Percentiles rank a stretch among this genome's conserved stretches.
These are phyloP conservation scores for Drosophila nigritarsus DNA, from an alignment of 2,888 invertebrate genomes.

Conservation along the genomic window DNA sequence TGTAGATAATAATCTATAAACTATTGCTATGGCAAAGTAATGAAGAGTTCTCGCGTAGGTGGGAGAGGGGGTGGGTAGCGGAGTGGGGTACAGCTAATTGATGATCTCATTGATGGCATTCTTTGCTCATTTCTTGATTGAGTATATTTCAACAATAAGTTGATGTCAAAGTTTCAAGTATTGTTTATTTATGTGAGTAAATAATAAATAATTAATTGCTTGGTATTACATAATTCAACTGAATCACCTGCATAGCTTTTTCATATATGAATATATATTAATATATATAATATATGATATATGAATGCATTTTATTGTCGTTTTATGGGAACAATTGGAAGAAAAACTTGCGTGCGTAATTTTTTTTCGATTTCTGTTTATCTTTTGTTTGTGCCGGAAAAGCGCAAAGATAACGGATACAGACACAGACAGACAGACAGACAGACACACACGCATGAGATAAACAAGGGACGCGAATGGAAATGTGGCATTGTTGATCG, in stretches of 20 bases:
- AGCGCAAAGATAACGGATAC: conserved; percentile 64
- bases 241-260: conserved; percentile 12
- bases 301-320: conserved; percentile 2
- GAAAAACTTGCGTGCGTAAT: conserved; percentile 5
- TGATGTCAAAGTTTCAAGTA: not conserved
- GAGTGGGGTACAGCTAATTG: conserved; percentile 40
- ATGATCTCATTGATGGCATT: conserved; percentile 55
- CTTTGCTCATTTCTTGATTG: conserved; percentile 2
- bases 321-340: too few species aligned
- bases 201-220: not conserved
- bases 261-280: too few species aligned
- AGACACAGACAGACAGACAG: conserved; percentile 4
- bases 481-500: conserved; percentile 37
- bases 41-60: not conserved
- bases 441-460: conserved; percentile 12
- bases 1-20: conserved; percentile 52
- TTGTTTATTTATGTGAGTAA: not conserved
- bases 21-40: conserved; percentile 17
- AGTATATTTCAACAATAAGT: conserved; percentile 7
- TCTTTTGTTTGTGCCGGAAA: conserved; percentile 67
- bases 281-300: too few species aligned
- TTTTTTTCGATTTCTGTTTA: conserved; percentile 56
- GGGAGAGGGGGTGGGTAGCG: not conserved
- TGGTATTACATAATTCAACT: conserved; percentile 1
- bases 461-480: conserved; percentile 55